Conservation (phyloP, 2,797 vertebrate species). For the Halcyon badia region DNA sequence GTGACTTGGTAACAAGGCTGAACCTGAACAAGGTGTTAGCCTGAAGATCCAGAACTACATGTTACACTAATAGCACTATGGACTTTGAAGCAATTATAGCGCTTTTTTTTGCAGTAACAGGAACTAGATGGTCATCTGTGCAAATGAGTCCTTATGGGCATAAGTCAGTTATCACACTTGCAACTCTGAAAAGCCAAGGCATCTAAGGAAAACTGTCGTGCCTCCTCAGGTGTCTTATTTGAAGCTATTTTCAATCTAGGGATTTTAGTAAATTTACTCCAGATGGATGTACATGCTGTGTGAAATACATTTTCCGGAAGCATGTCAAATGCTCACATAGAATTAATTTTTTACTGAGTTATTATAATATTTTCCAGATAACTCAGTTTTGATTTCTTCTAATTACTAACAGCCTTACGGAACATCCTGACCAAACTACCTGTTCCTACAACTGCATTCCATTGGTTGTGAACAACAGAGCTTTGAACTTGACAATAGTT, state of each 20-base stretch:
- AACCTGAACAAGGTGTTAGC: not conserved
- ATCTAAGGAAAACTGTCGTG: not conserved
- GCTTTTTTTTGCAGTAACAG: not conserved
- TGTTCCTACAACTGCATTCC: not conserved
- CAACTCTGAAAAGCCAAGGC: not conserved
- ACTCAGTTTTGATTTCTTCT: not conserved
- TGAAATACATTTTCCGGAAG: not conserved
- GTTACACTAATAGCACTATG: not conserved
- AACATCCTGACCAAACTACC: not conserved
- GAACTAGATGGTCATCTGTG: not conserved
- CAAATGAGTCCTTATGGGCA: not conserved
- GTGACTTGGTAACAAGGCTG: not conserved
- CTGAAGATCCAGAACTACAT: not conserved
- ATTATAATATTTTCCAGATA: not conserved
- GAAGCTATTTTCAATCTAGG: not conserved
- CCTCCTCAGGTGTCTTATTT: not conserved
- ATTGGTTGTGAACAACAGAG: not conserved
- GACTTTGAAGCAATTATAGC: not conserved
- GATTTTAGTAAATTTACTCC: not conserved
- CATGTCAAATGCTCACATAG: not conserved
- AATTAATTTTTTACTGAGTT: not conserved
- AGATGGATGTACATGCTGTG: not conserved
- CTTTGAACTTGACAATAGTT: not conserved
- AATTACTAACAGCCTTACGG: not conserved
- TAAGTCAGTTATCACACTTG: not conserved